Conservation (phyloP, 1,140 invertebrate genomes). For the Zaprionus davidi region DNA sequence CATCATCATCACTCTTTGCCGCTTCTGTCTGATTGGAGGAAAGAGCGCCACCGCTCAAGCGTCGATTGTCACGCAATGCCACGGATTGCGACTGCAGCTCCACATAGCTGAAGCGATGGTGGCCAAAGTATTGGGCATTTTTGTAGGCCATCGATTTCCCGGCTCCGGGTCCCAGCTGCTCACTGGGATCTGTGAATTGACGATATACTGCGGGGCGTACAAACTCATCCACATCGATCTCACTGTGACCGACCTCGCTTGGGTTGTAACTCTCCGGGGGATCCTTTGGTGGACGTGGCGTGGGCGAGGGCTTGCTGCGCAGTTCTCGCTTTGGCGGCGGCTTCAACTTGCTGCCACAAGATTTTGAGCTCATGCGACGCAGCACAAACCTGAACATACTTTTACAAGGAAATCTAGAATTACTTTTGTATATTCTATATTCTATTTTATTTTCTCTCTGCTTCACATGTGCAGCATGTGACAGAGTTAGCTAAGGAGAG, state of each 20-base stretch:
- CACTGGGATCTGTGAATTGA: slow-evolving; percentile 43
- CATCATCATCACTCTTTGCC: slow-evolving; percentile 12
- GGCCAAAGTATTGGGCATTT: slow-evolving; percentile 66
- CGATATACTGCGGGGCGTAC: slow-evolving; percentile 57
- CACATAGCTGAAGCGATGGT: slow-evolving; percentile 69
- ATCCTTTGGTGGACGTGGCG: slow-evolving; percentile 72
- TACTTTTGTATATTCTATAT: too few species aligned
- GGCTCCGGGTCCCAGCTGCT: slow-evolving; percentile 69
- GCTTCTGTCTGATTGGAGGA: slow-evolving; percentile 16
- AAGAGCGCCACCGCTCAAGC: slow-evolving; percentile 29
- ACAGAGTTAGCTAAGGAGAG: neutral
- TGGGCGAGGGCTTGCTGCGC: slow-evolving; percentile 50
- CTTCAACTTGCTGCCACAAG: neutral
- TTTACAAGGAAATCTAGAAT: neutral
- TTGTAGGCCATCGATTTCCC: slow-evolving; percentile 57
- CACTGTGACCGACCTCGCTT: slow-evolving; percentile 40
- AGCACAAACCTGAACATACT: slow-evolving; percentile 3
- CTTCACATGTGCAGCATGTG: neutral
- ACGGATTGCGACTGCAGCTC: slow-evolving; percentile 43
- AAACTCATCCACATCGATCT: slow-evolving; percentile 42
- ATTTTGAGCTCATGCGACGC: neutral
- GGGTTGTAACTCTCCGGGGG: slow-evolving; percentile 65
- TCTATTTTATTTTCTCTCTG: too few species aligned
- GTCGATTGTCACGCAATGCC: slow-evolving; percentile 38
- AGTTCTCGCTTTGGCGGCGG: neutral